Evolutionary conservation across 2,888 invertebrate genomes (phyloP).

Genomic region (Elmis aenea): DNA sequence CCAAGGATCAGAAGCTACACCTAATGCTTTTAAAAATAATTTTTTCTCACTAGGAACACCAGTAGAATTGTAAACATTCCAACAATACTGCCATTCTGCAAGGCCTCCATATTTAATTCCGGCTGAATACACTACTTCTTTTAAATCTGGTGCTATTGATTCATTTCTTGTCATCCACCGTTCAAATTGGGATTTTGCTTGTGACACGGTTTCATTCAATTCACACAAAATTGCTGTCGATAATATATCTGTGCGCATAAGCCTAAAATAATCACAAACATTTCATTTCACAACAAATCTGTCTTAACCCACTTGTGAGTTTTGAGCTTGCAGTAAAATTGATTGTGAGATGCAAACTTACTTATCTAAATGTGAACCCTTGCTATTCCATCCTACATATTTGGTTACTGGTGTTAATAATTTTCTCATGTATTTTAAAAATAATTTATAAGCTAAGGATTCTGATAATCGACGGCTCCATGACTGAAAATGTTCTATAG

Average conservation of each 20-base stretch:
- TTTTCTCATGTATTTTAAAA: constrained; percentile 56
- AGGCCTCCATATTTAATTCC: constrained; percentile 68
- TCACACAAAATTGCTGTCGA: constrained; percentile 69
- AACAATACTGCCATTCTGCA: constrained; percentile 72
- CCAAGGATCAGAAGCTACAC: constrained; percentile 73
- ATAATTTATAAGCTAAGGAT: constrained; percentile 63
- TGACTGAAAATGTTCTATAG: constrained; percentile 66
- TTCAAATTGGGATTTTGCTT: constrained; percentile 64
- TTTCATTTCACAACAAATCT: not conserved
- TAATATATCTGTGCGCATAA: constrained; percentile 66
- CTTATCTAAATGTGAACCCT: constrained; percentile 61
- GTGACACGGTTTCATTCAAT: constrained; percentile 62
- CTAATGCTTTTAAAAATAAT: constrained; percentile 65
- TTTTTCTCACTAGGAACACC: constrained; percentile 66
- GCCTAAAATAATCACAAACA: constrained; percentile 53
- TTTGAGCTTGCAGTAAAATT: too few relatives aligned
- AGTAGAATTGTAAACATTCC: constrained; percentile 64
- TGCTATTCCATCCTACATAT: constrained; percentile 60
- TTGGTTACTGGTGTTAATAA: constrained; percentile 56
- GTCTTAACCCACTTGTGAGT: too few relatives aligned
- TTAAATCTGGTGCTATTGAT: constrained; percentile 67
- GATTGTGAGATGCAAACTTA: too few relatives aligned
- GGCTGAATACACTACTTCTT: constrained; percentile 61
- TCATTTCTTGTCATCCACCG: constrained; percentile 65
- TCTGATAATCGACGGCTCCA: constrained; percentile 70